A percentile compares a stretch with the other conserved stretches of the same genome.
These are phyloP conservation scores for Sylvilagus bachmani DNA, from an alignment of 2,113 vertebrate genomes.

Conservation along the genomic window DNA sequence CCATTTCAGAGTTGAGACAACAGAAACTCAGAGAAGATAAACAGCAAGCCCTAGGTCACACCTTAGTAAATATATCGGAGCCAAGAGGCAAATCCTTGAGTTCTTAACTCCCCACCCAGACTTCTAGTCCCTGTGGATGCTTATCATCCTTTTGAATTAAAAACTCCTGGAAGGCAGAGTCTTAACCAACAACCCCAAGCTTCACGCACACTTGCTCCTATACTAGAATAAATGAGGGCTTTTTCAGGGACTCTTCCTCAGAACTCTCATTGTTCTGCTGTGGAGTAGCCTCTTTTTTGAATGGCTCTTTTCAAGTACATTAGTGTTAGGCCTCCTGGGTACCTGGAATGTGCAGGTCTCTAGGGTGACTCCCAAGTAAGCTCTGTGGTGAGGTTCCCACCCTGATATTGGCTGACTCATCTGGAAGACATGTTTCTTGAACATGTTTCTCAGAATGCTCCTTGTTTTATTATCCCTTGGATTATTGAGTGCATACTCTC, in stretches of 20 bases:
- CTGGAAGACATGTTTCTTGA: neutral
- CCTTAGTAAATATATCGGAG: neutral
- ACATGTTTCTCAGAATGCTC: neutral
- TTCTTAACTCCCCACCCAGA: neutral
- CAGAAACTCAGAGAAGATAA: neutral
- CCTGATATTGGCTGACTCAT: neutral
- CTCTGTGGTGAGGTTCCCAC: neutral
- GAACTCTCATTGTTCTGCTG: neutral
- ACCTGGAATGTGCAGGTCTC: neutral
- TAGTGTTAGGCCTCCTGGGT: neutral
- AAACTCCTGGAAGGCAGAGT: neutral
- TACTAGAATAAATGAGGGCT: neutral
- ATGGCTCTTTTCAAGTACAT: neutral
- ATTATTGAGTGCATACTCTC: neutral
- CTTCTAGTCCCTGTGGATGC: neutral
- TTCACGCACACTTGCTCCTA: neutral
- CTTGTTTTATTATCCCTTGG: neutral
- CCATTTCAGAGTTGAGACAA: neutral
- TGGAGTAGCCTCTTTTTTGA: too few relatives aligned
- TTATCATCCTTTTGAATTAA: neutral
- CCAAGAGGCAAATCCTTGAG: neutral
- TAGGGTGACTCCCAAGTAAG: neutral
- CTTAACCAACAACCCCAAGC: neutral
- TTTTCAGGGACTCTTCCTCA: neutral
- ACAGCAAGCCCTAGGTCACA: too few relatives aligned